Percentiles rank a stretch among this genome's conserved stretches.
These are phyloP conservation scores for Rallus limicola DNA, from an alignment of 2,113 vertebrate genomes.

Conservation along the genomic window DNA sequence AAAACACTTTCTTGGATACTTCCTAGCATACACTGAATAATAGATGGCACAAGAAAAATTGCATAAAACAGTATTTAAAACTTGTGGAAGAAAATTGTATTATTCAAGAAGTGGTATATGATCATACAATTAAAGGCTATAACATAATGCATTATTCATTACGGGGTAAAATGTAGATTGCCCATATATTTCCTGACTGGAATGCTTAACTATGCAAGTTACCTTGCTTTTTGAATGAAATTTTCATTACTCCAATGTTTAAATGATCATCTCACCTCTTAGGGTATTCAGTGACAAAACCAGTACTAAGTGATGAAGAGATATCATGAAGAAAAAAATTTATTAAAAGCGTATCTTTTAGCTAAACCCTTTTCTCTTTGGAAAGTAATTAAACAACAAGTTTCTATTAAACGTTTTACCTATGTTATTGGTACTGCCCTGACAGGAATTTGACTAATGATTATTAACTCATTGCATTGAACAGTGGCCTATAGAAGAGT, in stretches of 20 bases:
- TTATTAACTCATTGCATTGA: conserved; percentile 4
- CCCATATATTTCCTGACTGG: neutral
- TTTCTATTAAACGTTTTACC: neutral
- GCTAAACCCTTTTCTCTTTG: neutral
- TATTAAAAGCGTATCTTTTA: neutral
- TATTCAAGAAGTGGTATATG: neutral
- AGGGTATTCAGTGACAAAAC: neutral
- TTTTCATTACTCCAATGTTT: neutral
- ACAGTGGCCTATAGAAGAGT: neutral
- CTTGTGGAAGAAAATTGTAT: neutral
- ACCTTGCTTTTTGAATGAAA: neutral
- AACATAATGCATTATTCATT: neutral
- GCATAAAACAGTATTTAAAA: neutral
- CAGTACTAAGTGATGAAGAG: neutral
- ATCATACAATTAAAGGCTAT: neutral
- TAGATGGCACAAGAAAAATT: neutral
- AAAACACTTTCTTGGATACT: neutral
- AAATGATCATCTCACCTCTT: neutral
- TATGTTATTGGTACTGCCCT: neutral
- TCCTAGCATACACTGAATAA: neutral
- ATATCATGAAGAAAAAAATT: neutral
- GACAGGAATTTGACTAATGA: neutral
- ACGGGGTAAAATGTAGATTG: neutral
- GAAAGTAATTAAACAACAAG: conserved; percentile 16
- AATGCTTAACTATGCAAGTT: neutral